phyloP scores from a whole-genome alignment of 2,797 vertebrate genomes.

The Glossophaga mutica region DNA sequence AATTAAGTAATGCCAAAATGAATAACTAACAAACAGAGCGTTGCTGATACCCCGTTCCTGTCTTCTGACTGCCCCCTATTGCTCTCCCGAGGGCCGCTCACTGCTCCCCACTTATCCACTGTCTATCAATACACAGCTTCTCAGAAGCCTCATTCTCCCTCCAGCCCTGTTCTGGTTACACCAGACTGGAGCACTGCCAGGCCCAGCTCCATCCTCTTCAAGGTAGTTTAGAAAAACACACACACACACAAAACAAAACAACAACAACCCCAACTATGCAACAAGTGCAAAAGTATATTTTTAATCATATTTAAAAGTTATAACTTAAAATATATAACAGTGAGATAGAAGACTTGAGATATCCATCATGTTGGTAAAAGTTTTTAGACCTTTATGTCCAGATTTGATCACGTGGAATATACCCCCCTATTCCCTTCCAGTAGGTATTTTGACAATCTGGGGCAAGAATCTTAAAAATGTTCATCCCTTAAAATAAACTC shows the following conservation, averaged over 20 bases:
- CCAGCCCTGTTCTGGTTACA: neutral
- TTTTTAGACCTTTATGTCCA: neutral
- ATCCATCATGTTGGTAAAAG: neutral
- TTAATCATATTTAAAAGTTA: neutral
- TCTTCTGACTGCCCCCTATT: neutral
- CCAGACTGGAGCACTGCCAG: neutral
- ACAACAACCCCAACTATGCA: neutral
- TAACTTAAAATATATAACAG: neutral
- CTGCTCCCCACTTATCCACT: no score
- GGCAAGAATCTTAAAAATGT: neutral
- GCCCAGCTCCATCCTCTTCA: neutral
- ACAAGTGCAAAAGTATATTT: neutral
- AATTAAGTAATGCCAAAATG: slow-evolving; percentile 18
- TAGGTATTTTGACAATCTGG: neutral
- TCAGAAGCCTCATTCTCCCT: neutral
- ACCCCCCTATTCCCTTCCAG: neutral
- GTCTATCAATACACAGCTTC: neutral
- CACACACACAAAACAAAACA: neutral
- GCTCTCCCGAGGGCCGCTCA: neutral
- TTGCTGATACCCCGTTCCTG: neutral
- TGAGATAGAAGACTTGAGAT: neutral
- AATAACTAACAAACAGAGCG: neutral
- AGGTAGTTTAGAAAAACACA: neutral
- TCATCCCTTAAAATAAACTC: neutral
- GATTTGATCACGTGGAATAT: neutral